Evolutionary conservation across 2,888 invertebrate species (phyloP).

Genomic region (Anorthoa munda): DNA sequence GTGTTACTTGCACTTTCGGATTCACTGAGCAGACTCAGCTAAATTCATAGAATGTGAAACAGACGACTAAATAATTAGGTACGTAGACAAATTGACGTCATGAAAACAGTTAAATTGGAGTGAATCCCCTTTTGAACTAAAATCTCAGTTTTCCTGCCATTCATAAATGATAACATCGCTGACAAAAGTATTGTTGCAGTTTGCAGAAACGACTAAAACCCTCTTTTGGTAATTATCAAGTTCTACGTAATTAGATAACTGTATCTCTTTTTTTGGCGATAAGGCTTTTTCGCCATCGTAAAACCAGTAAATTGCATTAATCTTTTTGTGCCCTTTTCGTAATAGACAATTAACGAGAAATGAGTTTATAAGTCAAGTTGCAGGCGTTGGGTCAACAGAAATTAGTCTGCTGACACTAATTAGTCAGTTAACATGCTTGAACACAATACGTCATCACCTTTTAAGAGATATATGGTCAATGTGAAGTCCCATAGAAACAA

Average conservation of each 20-base stretch:
- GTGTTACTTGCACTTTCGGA: neutral
- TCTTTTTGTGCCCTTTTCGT: neutral
- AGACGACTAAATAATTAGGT: neutral
- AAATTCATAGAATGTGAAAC: neutral
- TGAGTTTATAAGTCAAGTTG: neutral
- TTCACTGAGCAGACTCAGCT: no score
- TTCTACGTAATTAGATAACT: neutral
- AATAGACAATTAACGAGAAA: constrained; percentile 18
- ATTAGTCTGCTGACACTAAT: constrained; percentile 22
- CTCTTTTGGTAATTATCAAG: neutral
- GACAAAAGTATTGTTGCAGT: neutral
- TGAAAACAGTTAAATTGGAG: neutral
- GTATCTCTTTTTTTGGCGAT: neutral
- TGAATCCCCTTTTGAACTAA: neutral
- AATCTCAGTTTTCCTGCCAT: neutral
- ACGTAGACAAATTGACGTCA: no score
- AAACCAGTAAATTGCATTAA: neutral
- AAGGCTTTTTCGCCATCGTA: no score
- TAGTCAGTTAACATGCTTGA: constrained; percentile 41
- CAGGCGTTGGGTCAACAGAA: constrained; percentile 24
- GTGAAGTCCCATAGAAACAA: neutral
- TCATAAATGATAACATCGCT: neutral
- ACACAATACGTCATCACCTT: constrained; percentile 23
- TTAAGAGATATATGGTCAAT: neutral
- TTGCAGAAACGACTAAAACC: neutral